Percentiles rank a stretch among this genome's conserved stretches.
Conservation (phyloP, 2,888 invertebrate species). For the Drosophila leonis region DNA sequence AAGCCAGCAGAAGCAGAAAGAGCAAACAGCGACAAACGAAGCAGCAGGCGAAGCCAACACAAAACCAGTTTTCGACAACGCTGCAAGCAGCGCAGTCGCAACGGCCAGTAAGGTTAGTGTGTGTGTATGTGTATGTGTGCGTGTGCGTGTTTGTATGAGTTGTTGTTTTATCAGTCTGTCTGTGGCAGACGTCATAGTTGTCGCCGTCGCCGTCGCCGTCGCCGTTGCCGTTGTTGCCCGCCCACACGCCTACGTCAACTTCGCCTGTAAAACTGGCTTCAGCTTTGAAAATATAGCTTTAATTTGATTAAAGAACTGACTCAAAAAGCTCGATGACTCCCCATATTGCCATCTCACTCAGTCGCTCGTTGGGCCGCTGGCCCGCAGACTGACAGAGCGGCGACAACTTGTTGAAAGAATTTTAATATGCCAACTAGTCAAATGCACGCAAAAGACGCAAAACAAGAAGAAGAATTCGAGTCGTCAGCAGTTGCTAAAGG, state of each 20-base stretch:
- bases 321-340: conserved; percentile 9
- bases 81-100: conserved; percentile 77
- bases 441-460: conserved; percentile 26
- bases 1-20: conserved; percentile 25
- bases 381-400: neutral
- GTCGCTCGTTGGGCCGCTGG: neutral
- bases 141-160: conserved; percentile 18
- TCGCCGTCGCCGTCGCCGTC: conserved; percentile 48
- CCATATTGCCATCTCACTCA: neutral
- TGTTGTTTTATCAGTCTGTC: conserved; percentile 39
- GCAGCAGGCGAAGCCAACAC: conserved; percentile 37
- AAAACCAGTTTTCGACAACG: conserved; percentile 74
- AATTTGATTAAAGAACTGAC: conserved; percentile 61
- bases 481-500: conserved; percentile 13
- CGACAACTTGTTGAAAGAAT: conserved; percentile 66
- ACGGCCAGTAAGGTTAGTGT: conserved; percentile 60
- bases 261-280: conserved; percentile 58
- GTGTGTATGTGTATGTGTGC: conserved; percentile 21
- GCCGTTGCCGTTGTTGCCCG: conserved; percentile 40
- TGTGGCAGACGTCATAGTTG: conserved; percentile 31
- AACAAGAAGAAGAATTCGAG: neutral
- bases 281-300: conserved; percentile 62
- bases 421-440: conserved; percentile 56
- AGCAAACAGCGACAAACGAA: conserved; percentile 20
- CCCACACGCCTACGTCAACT: conserved; percentile 56